phyloP scores from a whole-genome alignment of 2,113 vertebrate genomes.

The Peromyscus californicus region DNA sequence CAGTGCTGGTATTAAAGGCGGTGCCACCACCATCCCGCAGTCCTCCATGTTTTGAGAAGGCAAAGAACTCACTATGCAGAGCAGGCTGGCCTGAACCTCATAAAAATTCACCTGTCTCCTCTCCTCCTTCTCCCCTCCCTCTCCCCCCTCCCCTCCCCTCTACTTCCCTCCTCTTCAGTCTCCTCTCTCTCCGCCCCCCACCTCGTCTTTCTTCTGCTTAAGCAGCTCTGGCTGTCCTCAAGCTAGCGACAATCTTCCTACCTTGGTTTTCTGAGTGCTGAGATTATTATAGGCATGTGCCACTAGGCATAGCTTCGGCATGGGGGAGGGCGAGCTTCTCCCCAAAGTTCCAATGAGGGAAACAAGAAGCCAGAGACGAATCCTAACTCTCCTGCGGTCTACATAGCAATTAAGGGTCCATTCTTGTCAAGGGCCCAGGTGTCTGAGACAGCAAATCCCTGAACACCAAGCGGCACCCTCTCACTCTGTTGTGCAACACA shows the following conservation, averaged over 20 bases:
- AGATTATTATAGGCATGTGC: neutral
- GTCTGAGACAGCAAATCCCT: neutral
- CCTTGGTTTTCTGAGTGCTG: neutral
- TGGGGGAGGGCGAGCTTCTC: neutral
- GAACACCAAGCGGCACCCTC: neutral
- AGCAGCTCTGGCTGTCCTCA: neutral
- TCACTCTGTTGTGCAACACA: neutral
- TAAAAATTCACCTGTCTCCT: neutral
- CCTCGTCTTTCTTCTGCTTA: neutral
- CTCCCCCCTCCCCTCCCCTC: too few relatives aligned
- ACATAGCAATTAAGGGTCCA: neutral
- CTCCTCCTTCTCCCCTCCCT: neutral
- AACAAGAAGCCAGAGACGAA: neutral
- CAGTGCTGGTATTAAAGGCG: neutral
- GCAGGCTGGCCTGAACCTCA: neutral
- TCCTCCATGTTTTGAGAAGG: neutral
- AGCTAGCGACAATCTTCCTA: neutral
- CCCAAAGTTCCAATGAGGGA: neutral
- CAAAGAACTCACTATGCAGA: neutral
- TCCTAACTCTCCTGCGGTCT: neutral
- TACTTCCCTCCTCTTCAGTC: neutral
- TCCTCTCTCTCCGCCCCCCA: neutral
- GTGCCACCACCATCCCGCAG: neutral
- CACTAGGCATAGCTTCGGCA: neutral
- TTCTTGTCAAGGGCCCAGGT: neutral